Evolutionary conservation across 2,797 vertebrate species (phyloP), one percentile per base, ranked within the genome.

Genomic region (Scomberomorus guttatus): DNA sequence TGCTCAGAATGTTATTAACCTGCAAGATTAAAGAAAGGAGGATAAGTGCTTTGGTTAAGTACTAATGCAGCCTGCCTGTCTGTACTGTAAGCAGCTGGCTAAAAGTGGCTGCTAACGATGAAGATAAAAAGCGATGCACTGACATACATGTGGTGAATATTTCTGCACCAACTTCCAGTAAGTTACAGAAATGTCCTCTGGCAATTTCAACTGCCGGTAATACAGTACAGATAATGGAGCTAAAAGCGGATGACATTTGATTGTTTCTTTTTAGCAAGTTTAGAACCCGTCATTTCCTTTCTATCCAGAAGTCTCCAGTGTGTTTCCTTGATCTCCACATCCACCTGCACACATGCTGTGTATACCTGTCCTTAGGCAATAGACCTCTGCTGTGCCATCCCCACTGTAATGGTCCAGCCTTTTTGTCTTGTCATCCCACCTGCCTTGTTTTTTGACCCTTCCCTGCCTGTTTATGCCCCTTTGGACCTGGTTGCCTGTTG

Each of bases 381-480:
- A 11, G 44, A 11, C 20, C 29, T 67, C 9, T 1, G 0, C 15
- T 2, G 3, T 14, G 18, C 32, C 50, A 14, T 14, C 39, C 7
- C 1, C 6, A 6, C 18, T 46, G 57, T 27, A 65, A 65, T 55
- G 46, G 52, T 37, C 34, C 44, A 11, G 27, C 29, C 29, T 6
- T 6, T 32, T 32, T 32, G 29, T 32, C 5, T 32, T 32, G 59
- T 29, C 44, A 63, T 68, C 37, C 27, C 1, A 4, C 44, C 58
- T 18, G n/a, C 54, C 22, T 59, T 76, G 29, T 51, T 39, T n/a
- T 46, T 11, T 59, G 13, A 72, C 20, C n/a, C 55, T 24, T 54
- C 18, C 12, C 22, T 57, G 32, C 18, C 42, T 60, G 18, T 22
- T 52, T 10, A 32, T 62, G 57, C 17, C 34, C 25, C 0, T 55